A percentile compares a stretch with the other conserved stretches of the same genome.
Evolutionary conservation across 2,113 vertebrate species (phyloP).

Genomic region (Zosterops pallidus): DNA sequence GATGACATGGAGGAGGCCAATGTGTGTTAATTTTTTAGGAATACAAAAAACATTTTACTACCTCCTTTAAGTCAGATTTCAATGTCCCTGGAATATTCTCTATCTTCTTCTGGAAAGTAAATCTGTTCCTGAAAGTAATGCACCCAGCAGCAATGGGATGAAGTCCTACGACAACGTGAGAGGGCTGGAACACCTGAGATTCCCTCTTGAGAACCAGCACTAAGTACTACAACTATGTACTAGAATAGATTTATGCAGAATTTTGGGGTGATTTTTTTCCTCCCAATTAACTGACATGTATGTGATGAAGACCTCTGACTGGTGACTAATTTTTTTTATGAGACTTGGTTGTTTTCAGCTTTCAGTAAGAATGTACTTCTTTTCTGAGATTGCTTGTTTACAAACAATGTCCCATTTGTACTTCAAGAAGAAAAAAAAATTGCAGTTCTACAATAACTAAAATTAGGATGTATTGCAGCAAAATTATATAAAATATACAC

Average conservation of each 20-base stretch:
- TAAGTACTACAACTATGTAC: not conserved
- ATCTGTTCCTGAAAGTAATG: not conserved
- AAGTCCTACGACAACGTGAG: accelerated
- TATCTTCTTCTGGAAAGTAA: not conserved
- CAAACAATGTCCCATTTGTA: not conserved
- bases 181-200: not conserved
- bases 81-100: not conserved
- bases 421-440: not conserved
- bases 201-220: not conserved
- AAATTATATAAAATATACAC: not conserved
- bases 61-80: not conserved
- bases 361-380: not conserved
- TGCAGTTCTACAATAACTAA: not conserved
- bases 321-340: not conserved
- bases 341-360: not conserved
- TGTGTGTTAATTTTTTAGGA: not conserved
- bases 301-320: not conserved
- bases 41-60: not conserved
- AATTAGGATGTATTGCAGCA: not conserved
- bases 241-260: not conserved
- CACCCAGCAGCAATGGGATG: not conserved
- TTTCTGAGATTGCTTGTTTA: not conserved
- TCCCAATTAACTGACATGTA: not conserved
- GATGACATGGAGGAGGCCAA: not conserved
- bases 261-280: not conserved